Conservation (phyloP, 2,888 invertebrate species). For the Macrosoma leucophasiata region DNA sequence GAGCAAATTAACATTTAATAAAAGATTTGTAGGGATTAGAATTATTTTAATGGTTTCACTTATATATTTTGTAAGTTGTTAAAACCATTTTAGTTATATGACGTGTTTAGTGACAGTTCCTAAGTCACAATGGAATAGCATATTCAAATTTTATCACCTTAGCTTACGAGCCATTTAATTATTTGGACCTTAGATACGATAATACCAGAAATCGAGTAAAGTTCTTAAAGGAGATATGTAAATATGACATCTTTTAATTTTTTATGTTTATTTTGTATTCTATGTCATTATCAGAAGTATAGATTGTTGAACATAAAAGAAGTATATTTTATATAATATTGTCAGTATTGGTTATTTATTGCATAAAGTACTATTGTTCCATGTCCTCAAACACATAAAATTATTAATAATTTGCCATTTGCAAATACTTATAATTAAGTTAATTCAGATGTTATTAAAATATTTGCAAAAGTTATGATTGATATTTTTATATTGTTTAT, state of each 20-base stretch:
- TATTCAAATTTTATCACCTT: constrained; percentile 47
- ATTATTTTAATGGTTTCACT: constrained; percentile 66
- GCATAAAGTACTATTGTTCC: constrained; percentile 13
- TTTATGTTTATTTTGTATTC: constrained; percentile 46
- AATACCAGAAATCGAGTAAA: constrained; percentile 40
- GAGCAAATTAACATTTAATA: constrained; percentile 71
- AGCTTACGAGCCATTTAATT: constrained; percentile 39
- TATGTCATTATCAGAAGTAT: constrained; percentile 54
- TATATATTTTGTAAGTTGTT: constrained; percentile 69
- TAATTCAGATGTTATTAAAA: too few species aligned
- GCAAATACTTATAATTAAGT: too few species aligned
- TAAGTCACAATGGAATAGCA: constrained; percentile 54
- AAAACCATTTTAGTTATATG: constrained; percentile 68
- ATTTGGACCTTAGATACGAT: constrained; percentile 32
- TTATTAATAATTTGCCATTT: too few species aligned
- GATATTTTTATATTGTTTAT: too few species aligned
- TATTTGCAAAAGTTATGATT: too few species aligned
- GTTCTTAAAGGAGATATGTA: constrained; percentile 45
- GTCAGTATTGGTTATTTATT: constrained; percentile 29
- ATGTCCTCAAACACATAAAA: too few species aligned
- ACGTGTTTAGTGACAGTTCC: constrained; percentile 62
- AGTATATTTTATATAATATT: constrained; percentile 53
- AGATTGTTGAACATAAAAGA: constrained; percentile 55
- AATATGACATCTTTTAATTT: constrained; percentile 46
- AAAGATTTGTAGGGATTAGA: constrained; percentile 67